Conservation (phyloP, 1,140 invertebrate genomes). For the Tetragonula clypearis region DNA sequence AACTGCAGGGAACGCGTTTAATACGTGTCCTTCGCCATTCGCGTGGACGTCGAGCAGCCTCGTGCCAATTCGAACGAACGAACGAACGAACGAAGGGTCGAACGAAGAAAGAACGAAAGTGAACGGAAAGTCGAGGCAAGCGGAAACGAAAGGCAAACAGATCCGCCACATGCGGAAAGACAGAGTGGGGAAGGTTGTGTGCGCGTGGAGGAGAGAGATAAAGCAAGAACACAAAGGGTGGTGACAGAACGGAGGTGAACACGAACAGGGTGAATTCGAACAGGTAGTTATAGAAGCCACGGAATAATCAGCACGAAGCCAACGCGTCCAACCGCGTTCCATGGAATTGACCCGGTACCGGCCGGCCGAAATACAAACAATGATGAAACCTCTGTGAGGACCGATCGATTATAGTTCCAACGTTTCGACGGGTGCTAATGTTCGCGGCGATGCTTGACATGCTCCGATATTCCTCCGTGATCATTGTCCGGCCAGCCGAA, state of each 20-base stretch:
- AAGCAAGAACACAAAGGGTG: not conserved
- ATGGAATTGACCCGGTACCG: conserved; percentile 67
- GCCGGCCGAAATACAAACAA: conserved; percentile 72
- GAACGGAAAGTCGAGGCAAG: not conserved
- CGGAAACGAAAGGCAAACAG: not conserved
- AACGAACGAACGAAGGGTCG: not conserved
- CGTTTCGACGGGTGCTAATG: conserved; percentile 54
- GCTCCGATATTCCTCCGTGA: conserved; percentile 52
- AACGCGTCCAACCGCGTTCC: conserved; percentile 52
- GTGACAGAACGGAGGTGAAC: not conserved
- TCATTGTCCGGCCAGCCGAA: conserved; percentile 22
- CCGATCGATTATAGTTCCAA: conserved; percentile 71
- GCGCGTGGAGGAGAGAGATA: not conserved
- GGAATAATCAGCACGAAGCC: conserved; percentile 72
- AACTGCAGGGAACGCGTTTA: conserved; percentile 47
- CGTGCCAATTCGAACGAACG: not conserved
- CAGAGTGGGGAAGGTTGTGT: too few relatives aligned
- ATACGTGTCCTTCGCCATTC: conserved; percentile 48
- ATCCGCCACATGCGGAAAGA: not conserved
- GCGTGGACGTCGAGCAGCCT: conserved; percentile 23
- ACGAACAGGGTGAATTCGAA: conserved; percentile 23
- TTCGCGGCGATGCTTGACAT: conserved; percentile 54
- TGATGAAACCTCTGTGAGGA: conserved; percentile 68
- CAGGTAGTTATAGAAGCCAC: conserved; percentile 58
- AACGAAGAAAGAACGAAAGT: not conserved